A percentile compares a stretch with the other conserved stretches of the same genome.
Evolutionary conservation across 2,113 vertebrate genomes (phyloP).

Genomic region (Eonycteris spelaea): DNA sequence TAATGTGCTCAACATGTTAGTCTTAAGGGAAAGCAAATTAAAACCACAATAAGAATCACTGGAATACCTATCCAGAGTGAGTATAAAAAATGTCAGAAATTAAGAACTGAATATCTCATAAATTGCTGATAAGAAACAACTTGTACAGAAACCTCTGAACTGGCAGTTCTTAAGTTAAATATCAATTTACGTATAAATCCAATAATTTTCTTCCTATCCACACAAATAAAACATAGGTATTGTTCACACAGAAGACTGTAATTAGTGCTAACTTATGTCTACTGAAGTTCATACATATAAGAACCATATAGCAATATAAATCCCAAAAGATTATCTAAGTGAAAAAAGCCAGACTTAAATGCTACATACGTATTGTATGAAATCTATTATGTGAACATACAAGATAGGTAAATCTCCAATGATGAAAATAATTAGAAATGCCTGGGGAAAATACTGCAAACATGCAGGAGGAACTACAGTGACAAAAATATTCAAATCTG

Average conservation of each 20-base stretch:
- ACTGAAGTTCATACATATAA: neutral
- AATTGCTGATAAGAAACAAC: neutral
- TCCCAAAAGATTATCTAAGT: neutral
- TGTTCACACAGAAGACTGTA: neutral
- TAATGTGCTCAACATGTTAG: neutral
- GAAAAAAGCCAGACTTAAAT: neutral
- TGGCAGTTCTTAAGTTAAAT: neutral
- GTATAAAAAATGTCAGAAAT: neutral
- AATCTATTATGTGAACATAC: neutral
- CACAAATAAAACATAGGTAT: neutral
- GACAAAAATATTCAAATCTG: neutral
- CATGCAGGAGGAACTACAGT: neutral
- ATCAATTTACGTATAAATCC: neutral
- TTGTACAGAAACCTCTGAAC: too few species aligned
- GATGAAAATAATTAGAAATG: too few species aligned
- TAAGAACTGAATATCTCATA: neutral
- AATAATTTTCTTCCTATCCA: neutral
- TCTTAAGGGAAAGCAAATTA: neutral
- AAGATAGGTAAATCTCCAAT: neutral
- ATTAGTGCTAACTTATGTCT: neutral
- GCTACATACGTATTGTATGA: neutral
- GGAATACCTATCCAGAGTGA: neutral
- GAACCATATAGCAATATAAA: neutral
- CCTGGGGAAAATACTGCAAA: too few species aligned
- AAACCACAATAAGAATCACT: neutral